Conservation (phyloP, 2,113 vertebrate species). For the Nothocercus nigrocapillus region DNA sequence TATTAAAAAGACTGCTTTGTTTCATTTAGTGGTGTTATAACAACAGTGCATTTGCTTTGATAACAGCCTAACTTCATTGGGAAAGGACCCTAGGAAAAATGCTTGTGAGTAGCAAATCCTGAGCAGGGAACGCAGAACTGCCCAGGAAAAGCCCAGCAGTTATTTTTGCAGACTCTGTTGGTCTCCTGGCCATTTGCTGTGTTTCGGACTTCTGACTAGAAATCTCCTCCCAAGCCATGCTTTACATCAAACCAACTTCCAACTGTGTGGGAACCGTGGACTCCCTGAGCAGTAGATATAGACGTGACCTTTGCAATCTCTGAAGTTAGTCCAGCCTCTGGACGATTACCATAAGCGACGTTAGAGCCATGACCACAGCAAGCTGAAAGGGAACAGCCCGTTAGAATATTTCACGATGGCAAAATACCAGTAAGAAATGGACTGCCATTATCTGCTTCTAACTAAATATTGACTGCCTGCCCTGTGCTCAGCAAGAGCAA, state of each 20-base stretch:
- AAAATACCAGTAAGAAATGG: slow-evolving; percentile 11
- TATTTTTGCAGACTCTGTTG: background rate
- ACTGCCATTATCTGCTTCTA: background rate
- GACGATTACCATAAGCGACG: background rate
- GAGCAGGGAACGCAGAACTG: background rate
- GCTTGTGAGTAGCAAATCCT: background rate
- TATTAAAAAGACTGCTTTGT: background rate
- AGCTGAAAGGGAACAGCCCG: background rate
- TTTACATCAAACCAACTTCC: background rate
- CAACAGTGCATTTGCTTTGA: background rate
- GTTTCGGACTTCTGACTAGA: background rate
- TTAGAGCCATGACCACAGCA: background rate
- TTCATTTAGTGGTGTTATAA: background rate
- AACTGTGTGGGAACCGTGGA: background rate
- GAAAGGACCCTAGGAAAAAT: background rate
- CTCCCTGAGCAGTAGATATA: background rate
- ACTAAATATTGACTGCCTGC: background rate
- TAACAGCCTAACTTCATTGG: background rate
- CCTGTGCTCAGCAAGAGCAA: background rate
- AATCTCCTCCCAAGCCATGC: background rate
- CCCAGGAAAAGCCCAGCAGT: background rate
- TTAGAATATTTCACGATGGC: background rate
- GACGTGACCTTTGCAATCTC: background rate
- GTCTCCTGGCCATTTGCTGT: background rate
- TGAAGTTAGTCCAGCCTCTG: background rate